Evolutionary conservation across 2,888 invertebrate genomes (phyloP).

Genomic region (Caenorhabditis uteleia): DNA sequence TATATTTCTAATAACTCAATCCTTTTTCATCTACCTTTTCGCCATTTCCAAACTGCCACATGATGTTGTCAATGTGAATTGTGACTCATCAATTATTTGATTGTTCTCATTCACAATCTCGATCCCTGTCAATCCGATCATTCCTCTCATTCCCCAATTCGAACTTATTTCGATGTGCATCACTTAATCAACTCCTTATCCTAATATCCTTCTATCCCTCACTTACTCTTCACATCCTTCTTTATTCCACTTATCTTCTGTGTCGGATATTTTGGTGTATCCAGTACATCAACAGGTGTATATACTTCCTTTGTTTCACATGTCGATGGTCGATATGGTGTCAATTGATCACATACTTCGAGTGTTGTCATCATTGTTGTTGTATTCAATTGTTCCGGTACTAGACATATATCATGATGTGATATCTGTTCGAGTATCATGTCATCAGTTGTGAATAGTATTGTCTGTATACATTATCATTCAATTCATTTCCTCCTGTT

Average conservation of each 20-base stretch:
- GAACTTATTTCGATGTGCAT: conserved; percentile 71
- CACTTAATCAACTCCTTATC: conserved; percentile 40
- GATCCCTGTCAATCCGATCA: conserved; percentile 72
- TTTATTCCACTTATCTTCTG: background rate
- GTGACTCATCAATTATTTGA: conserved; percentile 15
- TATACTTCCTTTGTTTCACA: conserved; percentile 18
- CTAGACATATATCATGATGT: conserved; percentile 71
- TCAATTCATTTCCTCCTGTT: background rate
- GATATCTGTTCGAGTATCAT: conserved; percentile 77
- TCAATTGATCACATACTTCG: conserved; percentile 13
- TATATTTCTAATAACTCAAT: background rate
- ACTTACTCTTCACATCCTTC: conserved; percentile 25
- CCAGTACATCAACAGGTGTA: background rate
- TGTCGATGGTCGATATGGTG: conserved; percentile 30
- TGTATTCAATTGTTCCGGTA: conserved; percentile 4
- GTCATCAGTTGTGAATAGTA: conserved; percentile 83
- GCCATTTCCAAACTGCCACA: conserved; percentile 7
- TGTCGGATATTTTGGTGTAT: background rate
- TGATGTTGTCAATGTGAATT: conserved; percentile 8
- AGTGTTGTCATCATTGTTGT: background rate
- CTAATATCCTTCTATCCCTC: background rate
- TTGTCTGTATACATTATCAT: conserved; percentile 76
- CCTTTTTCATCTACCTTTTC: conserved; percentile 4
- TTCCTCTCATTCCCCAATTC: conserved; percentile 73
- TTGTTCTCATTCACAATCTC: conserved; percentile 69